Evolutionary conservation across 2,797 vertebrate species (phyloP).

Genomic region (Astyanax mexicanus): DNA sequence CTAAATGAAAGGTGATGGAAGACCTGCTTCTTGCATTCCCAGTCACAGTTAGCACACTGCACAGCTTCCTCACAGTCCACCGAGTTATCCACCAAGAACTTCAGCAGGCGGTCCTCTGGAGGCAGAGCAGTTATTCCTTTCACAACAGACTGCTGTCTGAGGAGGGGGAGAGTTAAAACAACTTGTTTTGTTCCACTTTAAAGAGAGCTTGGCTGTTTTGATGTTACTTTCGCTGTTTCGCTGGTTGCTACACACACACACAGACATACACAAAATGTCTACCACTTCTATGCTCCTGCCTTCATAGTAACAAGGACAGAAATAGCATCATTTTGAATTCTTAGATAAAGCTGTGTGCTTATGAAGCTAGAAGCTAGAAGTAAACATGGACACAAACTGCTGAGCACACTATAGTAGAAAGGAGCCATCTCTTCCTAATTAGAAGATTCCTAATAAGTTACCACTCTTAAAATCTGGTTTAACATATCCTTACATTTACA

Average conservation of each 20-base stretch:
- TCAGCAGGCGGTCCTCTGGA: constrained; percentile 81
- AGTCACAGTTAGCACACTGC: constrained; percentile 85
- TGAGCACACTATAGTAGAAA: not conserved
- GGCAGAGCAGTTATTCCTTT: constrained; percentile 82
- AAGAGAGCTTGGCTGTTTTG: not conserved
- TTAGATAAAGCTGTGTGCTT: constrained; percentile 53
- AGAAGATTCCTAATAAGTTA: not conserved
- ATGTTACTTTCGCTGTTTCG: not conserved
- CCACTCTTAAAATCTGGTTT: not conserved
- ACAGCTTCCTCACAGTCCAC: constrained; percentile 75
- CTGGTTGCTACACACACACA: constrained; percentile 1
- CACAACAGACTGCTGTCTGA: constrained; percentile 83
- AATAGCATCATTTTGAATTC: constrained; percentile 60
- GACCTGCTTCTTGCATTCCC: constrained; percentile 80
- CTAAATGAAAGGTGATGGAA: not conserved
- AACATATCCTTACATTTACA: not conserved
- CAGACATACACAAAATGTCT: not conserved
- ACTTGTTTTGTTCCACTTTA: not conserved
- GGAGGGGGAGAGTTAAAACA: not conserved
- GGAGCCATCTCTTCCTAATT: not conserved
- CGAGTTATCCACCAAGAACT: constrained; percentile 86
- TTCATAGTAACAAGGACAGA: constrained; percentile 61
- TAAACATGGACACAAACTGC: constrained; percentile 41
- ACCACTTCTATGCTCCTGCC: constrained; percentile 26
- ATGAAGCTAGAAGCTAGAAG: constrained; percentile 17